These are phyloP conservation scores for Drosophila koepferae DNA, from an alignment of 2,888 invertebrate species.

Conservation along the genomic window DNA sequence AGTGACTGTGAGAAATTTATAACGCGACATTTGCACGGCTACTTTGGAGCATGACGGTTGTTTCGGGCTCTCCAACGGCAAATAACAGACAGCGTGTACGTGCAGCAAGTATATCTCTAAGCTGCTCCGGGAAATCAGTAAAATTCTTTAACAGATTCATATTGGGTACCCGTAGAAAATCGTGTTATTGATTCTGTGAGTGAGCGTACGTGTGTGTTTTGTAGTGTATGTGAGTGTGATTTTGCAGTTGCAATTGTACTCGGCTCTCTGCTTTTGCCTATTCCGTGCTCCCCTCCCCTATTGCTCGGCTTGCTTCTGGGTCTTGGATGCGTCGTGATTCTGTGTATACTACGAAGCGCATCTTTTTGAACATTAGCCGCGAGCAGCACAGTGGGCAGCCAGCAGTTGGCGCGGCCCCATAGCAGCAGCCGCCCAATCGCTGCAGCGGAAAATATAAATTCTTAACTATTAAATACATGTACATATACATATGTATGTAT, in stretches of 20 bases:
- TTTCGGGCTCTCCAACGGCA: conserved; percentile 43
- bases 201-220: conserved; percentile 20
- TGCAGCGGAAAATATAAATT: conserved; percentile 30
- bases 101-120: conserved; percentile 29
- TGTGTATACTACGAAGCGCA: conserved; percentile 65
- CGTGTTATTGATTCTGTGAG: conserved; percentile 65
- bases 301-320: conserved; percentile 24
- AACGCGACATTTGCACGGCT: conserved; percentile 72
- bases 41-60: conserved; percentile 77
- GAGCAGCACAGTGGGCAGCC: conserved; percentile 42
- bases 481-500: too few relatives aligned
- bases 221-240: conserved; percentile 19
- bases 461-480: background rate
- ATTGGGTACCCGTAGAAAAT: conserved; percentile 47
- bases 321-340: conserved; percentile 63
- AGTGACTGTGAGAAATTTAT: conserved; percentile 56
- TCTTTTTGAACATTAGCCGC: conserved; percentile 49
- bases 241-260: conserved; percentile 67
- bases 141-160: conserved; percentile 73
- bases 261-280: background rate
- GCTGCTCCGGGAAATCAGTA: conserved; percentile 43
- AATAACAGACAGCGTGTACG: conserved; percentile 41
- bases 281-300: background rate
- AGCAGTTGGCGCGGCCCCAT: conserved; percentile 22
- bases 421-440: conserved; percentile 33